These are phyloP conservation scores for Drosophila ochracea DNA, from an alignment of 2,888 invertebrate genomes.

Conservation along the genomic window DNA sequence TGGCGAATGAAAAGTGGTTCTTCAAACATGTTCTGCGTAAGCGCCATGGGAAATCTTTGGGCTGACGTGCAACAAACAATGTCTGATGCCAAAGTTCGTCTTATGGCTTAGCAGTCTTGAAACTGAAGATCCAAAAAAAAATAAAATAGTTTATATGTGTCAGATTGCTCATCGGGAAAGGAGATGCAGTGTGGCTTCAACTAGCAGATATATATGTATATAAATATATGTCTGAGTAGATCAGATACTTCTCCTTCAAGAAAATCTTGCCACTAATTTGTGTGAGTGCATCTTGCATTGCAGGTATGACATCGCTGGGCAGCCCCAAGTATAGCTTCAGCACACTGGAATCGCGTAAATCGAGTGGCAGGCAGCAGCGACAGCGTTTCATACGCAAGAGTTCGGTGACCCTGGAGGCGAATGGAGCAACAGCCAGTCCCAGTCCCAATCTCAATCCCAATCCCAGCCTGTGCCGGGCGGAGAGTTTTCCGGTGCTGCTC, in stretches of 20 bases:
- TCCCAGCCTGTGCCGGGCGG: constrained; percentile 84
- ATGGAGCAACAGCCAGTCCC: constrained; percentile 50
- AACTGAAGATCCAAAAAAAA: too few relatives aligned
- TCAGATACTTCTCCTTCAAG: too few relatives aligned
- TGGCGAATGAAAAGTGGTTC: background rate
- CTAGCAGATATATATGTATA: too few relatives aligned
- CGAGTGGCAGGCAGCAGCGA: constrained; percentile 82
- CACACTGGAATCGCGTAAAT: constrained; percentile 87
- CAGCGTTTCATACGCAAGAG: constrained; percentile 86
- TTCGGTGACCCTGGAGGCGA: constrained; percentile 84
- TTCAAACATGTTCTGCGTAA: background rate
- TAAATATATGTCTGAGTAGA: too few relatives aligned
- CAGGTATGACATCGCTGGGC: constrained; percentile 82
- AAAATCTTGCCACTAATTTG: background rate
- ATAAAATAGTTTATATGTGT: too few relatives aligned
- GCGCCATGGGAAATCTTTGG: background rate
- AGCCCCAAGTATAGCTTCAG: constrained; percentile 87
- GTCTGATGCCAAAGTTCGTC: background rate
- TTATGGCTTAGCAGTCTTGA: too few relatives aligned
- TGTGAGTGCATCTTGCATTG: background rate
- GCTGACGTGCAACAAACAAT: background rate
- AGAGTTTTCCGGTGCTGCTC: constrained; percentile 84
- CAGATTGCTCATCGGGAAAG: too few relatives aligned
- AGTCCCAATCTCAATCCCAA: constrained; percentile 31
- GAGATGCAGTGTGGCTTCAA: too few relatives aligned